phyloP scores from a whole-genome alignment of 2,888 invertebrate species.

The Athalia cordata region DNA sequence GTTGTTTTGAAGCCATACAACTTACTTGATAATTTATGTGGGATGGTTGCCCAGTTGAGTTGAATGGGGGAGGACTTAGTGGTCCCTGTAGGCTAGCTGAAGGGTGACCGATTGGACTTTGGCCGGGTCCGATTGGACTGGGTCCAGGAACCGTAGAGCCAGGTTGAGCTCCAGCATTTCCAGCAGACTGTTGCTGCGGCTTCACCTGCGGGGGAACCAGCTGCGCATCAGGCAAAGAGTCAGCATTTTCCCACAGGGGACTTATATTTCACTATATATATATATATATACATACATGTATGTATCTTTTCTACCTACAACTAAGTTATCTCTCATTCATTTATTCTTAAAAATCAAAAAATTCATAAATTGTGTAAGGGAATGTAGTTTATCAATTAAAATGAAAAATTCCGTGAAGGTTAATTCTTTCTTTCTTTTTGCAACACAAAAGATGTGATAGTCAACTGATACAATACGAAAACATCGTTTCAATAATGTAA shows the following conservation, averaged over 20 bases:
- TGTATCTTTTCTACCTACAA: constrained; percentile 46
- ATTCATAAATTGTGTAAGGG: constrained; percentile 19
- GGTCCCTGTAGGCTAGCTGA: constrained; percentile 78
- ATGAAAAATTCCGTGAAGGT: too few species aligned
- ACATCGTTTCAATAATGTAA: too few species aligned
- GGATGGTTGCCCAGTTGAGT: constrained; percentile 74
- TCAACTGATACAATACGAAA: too few species aligned
- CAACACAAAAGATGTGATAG: too few species aligned
- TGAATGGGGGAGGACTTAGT: constrained; percentile 75
- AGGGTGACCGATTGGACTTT: constrained; percentile 75
- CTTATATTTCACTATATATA: constrained; percentile 63
- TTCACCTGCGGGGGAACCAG: constrained; percentile 81
- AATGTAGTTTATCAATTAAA: neutral
- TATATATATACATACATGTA: constrained; percentile 49
- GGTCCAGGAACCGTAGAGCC: constrained; percentile 71
- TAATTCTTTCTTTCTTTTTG: too few species aligned
- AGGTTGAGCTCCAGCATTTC: constrained; percentile 72
- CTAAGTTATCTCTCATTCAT: constrained; percentile 63
- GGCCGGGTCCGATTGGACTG: constrained; percentile 71
- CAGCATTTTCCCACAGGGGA: constrained; percentile 73
- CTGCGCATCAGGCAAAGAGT: constrained; percentile 75
- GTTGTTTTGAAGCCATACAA: neutral
- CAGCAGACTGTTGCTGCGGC: constrained; percentile 84
- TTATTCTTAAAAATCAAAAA: constrained; percentile 48
- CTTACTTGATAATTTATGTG: constrained; percentile 85